Conservation (phyloP, 64 coral and sea anemone genomes). For the Actinia tenebrosa region DNA sequence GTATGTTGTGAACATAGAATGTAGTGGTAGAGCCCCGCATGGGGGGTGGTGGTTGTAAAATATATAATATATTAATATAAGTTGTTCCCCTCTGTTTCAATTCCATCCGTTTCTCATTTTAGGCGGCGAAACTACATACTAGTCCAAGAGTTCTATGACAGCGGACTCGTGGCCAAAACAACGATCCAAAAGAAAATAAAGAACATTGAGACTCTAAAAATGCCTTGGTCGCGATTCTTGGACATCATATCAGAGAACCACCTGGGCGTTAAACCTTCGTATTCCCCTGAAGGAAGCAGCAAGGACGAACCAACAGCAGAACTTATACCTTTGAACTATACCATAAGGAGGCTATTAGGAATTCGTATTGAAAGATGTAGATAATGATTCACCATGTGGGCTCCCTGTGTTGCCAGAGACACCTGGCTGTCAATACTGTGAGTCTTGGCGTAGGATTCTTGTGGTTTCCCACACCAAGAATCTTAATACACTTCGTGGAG, state of each 20-base stretch:
- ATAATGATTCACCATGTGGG: not conserved
- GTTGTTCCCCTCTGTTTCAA: not conserved
- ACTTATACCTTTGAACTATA: constrained; percentile 78
- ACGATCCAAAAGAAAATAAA: constrained; percentile 70
- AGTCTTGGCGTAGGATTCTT: too few species aligned
- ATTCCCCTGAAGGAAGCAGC: constrained; percentile 45
- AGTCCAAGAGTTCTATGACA: constrained; percentile 71
- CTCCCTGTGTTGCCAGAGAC: not conserved
- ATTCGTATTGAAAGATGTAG: constrained; percentile 60
- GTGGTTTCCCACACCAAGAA: too few species aligned
- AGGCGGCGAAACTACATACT: constrained; percentile 87
- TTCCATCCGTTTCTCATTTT: not conserved
- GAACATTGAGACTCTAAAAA: constrained; percentile 66
- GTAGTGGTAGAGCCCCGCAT: too few species aligned
- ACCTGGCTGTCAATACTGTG: too few species aligned
- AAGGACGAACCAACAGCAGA: constrained; percentile 53
- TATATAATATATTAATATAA: too few species aligned
- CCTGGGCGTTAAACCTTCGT: constrained; percentile 44
- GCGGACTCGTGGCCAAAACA: constrained; percentile 37
- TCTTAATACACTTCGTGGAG: too few species aligned
- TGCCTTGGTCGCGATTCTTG: constrained; percentile 74
- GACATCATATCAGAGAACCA: constrained; percentile 59
- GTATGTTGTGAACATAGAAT: too few species aligned
- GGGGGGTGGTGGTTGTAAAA: too few species aligned
- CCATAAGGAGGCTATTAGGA: constrained; percentile 62